phyloP scores from a whole-genome alignment of 2,113 vertebrate species.

The Lophochroa leadbeateri region DNA sequence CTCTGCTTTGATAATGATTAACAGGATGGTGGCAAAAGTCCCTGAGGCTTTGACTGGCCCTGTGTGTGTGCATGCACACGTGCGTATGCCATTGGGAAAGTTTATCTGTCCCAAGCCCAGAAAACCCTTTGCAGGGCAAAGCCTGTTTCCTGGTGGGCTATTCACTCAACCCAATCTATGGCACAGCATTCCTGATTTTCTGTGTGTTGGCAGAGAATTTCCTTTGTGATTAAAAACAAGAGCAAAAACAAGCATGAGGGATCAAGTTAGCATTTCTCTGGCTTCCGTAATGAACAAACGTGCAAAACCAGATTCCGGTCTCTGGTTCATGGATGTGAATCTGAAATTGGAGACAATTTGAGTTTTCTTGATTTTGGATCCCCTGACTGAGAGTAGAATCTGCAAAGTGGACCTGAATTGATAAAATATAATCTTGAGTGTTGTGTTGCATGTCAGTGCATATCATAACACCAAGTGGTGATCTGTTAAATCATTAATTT shows the following conservation, averaged over 20 bases:
- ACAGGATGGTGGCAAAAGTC: slow-evolving; percentile 56
- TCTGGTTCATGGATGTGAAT: not conserved
- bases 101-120: slow-evolving; percentile 46
- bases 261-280: not conserved
- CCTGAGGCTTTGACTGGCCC: slow-evolving; percentile 1
- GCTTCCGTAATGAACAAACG: not conserved
- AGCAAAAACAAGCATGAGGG: not conserved
- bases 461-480: not conserved
- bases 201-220: not conserved
- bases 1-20: slow-evolving; percentile 75
- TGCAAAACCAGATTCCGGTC: not conserved
- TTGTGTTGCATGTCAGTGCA: not conserved
- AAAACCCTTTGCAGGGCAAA: slow-evolving; percentile 6
- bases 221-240: not conserved
- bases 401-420: not conserved
- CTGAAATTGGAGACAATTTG: not conserved
- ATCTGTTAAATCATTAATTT: not conserved
- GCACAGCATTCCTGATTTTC: not conserved
- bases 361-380: not conserved
- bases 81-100: not conserved
- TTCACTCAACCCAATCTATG: not conserved
- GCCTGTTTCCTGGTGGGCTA: not conserved
- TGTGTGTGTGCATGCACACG: not conserved
- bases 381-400: not conserved
- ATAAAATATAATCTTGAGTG: not conserved